Base-by-base conservation (phyloP, 2,888 invertebrate genomes). In the Megaustenia siamemsis region DNA sequence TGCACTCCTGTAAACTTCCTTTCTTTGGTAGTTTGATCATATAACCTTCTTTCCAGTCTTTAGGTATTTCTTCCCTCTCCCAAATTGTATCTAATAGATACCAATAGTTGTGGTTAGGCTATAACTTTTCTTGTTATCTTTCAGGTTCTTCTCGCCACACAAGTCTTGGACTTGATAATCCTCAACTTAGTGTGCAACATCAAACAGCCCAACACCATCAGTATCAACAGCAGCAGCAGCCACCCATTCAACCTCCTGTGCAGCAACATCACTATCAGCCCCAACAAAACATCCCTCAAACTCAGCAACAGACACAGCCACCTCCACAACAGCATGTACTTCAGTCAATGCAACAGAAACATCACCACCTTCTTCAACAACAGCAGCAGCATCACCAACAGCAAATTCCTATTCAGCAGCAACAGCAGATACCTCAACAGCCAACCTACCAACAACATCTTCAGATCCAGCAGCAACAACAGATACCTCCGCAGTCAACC, bases 181-280 rank as follows among this genome's bases (percentile, higher is more conserved):
- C 38, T 21, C 68, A 77, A 21, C 45, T 83, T 8, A 56, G 38
- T 18, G 28, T 76, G 60, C 45, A 63, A 18, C 82, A 82, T 5
- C 73, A 73, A 56, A 40, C 49, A 35, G 38, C 21, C 21, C 73
- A 73, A 18, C 56, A 78, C 28, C 84, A 84, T 45, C 84, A 84
- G 60, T 69, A 69, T 53, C 83, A 82, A 43, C 63, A 77, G 53
- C 60, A n/a, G 8, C 83, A 66, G 60, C 68, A 32, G 43, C 75
- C 68, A n/a, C 66, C 71, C 24, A 71, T 82, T 73, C 83, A 83
- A 40, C 49, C 69, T 40, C 49, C 75, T 53, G 32, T 60, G 6
- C 78, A 78, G 32, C 79, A 78, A 35, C 83, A 78, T 45, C 68
- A 78, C 32, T 84, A 79, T 24, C 84, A 84, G n/a, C 43, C 69